Percentiles rank a stretch among this genome's conserved stretches.
These are phyloP conservation scores for Lophotis ruficrista DNA, from an alignment of 2,113 vertebrate genomes.

Conservation along the genomic window DNA sequence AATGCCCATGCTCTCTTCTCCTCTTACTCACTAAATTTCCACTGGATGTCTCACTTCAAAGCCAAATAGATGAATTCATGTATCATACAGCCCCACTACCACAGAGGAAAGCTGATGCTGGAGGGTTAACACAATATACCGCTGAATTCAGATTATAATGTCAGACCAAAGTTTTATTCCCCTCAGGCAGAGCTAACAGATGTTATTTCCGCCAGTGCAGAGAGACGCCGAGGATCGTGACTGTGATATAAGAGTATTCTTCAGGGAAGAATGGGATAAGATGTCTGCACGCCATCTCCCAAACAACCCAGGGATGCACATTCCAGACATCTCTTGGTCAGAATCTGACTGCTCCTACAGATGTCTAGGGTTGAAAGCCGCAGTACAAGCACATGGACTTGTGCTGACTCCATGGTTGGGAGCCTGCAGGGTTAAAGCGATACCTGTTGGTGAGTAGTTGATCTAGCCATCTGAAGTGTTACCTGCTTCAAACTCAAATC, in stretches of 20 bases:
- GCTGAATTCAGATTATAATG: neutral
- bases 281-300: neutral
- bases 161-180: neutral
- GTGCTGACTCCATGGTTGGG: neutral
- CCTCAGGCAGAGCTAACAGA: conserved; percentile 11
- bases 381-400: neutral
- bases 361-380: neutral
- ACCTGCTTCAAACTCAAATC: neutral
- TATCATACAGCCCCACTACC: neutral
- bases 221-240: neutral
- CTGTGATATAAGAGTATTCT: neutral
- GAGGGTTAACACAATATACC: neutral
- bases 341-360: neutral
- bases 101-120: neutral
- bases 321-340: conserved; percentile 41
- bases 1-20: neutral
- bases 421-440: neutral
- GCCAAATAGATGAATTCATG: neutral
- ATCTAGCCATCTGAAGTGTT: neutral
- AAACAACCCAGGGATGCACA: conserved; percentile 4
- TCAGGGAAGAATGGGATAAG: neutral
- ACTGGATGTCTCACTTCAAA: neutral
- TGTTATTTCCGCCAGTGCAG: conserved; percentile 10
- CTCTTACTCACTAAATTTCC: neutral
- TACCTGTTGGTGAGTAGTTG: neutral